phyloP scores from a whole-genome alignment of 2,113 vertebrate species.

The Takifugu bimaculatus region DNA sequence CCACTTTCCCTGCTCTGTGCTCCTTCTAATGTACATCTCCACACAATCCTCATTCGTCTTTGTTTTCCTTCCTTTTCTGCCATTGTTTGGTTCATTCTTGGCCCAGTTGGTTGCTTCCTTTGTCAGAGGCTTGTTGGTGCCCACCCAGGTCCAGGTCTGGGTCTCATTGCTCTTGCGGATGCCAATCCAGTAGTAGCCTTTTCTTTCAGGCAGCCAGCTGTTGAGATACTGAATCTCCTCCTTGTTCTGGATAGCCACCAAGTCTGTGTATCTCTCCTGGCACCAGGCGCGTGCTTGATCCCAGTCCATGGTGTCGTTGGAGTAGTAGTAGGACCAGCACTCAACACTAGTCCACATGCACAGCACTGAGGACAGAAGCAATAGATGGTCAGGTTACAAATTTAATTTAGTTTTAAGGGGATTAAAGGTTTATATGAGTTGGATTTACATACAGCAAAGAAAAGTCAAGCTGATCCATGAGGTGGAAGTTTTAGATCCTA shows the following conservation, averaged over 20 bases:
- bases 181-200: slow-evolving; percentile 88
- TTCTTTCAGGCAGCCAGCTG: slow-evolving; percentile 55
- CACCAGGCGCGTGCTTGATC: slow-evolving; percentile 76
- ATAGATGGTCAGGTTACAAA: slow-evolving; percentile 6
- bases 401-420: too few relatives aligned
- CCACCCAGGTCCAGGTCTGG: slow-evolving; percentile 87
- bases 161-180: slow-evolving; percentile 78
- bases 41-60: slow-evolving; percentile 83
- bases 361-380: slow-evolving; percentile 59
- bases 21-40: slow-evolving; percentile 88
- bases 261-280: slow-evolving; percentile 76
- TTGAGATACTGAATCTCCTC: slow-evolving; percentile 83
- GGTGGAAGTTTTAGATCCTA: slow-evolving; percentile 17
- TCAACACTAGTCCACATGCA: slow-evolving; percentile 55
- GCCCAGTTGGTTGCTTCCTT: slow-evolving; percentile 87
- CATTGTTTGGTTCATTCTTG: slow-evolving; percentile 81
- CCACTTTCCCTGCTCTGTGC: slow-evolving; percentile 75
- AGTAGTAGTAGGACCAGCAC: slow-evolving; percentile 82
- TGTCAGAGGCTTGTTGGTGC: slow-evolving; percentile 80
- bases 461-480: slow-evolving; percentile 23
- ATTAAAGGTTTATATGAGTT: background rate
- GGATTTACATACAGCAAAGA: slow-evolving; percentile 47
- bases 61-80: accelerated
- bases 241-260: slow-evolving; percentile 94
- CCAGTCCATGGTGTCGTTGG: slow-evolving; percentile 72